Evolutionary conservation across 2,113 vertebrate species (phyloP).

Genomic region (Xerus inauris): DNA sequence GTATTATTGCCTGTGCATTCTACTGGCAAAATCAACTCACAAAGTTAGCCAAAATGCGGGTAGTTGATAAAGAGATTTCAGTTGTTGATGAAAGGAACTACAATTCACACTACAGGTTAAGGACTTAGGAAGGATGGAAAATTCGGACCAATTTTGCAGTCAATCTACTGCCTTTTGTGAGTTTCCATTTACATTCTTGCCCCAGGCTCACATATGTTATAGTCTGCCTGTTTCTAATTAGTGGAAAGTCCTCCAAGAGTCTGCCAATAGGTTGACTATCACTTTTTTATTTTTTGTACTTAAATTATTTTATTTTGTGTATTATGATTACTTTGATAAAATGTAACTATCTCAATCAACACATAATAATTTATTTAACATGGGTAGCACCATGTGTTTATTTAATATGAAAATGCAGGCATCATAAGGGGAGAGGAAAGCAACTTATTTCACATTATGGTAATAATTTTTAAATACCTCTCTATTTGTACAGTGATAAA

Average conservation of each 20-base stretch:
- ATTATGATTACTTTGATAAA: slow-evolving; percentile 11
- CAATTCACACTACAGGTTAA: neutral
- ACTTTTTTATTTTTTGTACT: neutral
- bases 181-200: neutral
- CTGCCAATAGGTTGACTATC: neutral
- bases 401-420: neutral
- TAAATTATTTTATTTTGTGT: neutral
- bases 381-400: neutral
- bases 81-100: neutral
- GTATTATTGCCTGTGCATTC: neutral
- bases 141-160: neutral
- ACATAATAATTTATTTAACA: neutral
- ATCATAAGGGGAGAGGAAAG: neutral
- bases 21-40: neutral
- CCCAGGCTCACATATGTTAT: neutral
- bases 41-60: neutral
- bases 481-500: neutral
- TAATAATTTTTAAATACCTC: neutral
- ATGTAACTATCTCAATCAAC: neutral
- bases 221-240: neutral
- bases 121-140: neutral
- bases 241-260: neutral
- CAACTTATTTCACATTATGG: neutral
- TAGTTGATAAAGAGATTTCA: neutral
- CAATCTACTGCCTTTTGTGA: neutral